phyloP scores from a whole-genome alignment of 2,113 vertebrate genomes.

The Tenrec ecaudatus region DNA sequence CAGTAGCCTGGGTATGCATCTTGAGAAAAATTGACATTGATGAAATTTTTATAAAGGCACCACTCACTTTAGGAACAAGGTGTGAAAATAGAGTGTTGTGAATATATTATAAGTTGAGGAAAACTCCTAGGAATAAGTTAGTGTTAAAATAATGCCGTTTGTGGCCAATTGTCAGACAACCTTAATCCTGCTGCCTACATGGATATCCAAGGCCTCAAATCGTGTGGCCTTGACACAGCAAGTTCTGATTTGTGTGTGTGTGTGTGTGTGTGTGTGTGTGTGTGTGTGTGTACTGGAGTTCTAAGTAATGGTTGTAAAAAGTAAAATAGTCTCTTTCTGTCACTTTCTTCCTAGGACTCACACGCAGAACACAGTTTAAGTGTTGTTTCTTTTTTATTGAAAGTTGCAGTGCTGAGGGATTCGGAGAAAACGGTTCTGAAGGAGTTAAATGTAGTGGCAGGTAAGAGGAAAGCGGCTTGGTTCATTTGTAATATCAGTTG shows the following conservation, averaged over 20 bases:
- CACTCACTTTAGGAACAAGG: constrained; percentile 3
- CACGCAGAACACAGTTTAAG: constrained; percentile 75
- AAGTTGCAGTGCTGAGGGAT: constrained; percentile 70
- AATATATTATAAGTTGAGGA: constrained; percentile 41
- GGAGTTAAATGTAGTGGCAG: constrained; percentile 68
- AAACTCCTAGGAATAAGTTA: constrained; percentile 6
- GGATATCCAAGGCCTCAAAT: constrained; percentile 43
- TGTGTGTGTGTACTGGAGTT: constrained; percentile 16
- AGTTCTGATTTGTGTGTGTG: constrained; percentile 54
- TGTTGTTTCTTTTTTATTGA: constrained; percentile 78
- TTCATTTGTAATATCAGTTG: constrained; percentile 61
- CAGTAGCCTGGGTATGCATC: constrained; percentile 55
- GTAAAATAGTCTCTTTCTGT: constrained; percentile 78
- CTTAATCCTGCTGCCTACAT: constrained; percentile 8
- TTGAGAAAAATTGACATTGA: constrained; percentile 21
- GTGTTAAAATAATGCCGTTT: constrained; percentile 28
- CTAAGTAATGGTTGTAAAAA: constrained; percentile 63
- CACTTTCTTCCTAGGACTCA: constrained; percentile 78
- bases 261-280: too few relatives aligned
- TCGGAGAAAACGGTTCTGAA: constrained; percentile 67
- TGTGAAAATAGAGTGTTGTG: constrained; percentile 16
- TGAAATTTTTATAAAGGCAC: constrained; percentile 35
- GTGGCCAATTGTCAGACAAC: neutral
- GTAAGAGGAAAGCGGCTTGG: constrained; percentile 75
- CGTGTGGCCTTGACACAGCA: constrained; percentile 64